phyloP scores from a whole-genome alignment of 1,140 invertebrate genomes.

The Drosophila insularis region DNA sequence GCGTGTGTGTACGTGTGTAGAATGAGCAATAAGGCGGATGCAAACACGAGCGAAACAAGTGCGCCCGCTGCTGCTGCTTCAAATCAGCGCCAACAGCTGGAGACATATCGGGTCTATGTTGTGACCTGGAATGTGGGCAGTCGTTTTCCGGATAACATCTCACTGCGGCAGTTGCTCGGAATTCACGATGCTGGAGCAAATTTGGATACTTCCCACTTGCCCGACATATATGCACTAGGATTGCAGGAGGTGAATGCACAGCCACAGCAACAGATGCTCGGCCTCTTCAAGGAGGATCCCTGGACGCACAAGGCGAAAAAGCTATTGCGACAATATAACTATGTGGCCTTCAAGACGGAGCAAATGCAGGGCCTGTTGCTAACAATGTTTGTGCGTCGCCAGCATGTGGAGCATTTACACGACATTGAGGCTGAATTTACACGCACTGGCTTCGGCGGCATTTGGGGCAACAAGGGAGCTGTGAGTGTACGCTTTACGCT shows the following conservation, averaged over 20 bases:
- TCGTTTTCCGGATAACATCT: conserved; percentile 86
- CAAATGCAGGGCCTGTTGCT: conserved; percentile 91
- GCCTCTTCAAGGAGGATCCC: conserved; percentile 91
- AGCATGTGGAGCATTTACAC: conserved; percentile 90
- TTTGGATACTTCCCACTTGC: conserved; percentile 83
- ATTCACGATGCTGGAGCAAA: conserved; percentile 83
- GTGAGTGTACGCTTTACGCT: conserved; percentile 93
- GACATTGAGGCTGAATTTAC: conserved; percentile 93
- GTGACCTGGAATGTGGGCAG: conserved; percentile 94
- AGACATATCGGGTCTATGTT: conserved; percentile 85
- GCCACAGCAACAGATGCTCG: conserved; percentile 91
- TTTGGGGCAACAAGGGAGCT: conserved; percentile 98
- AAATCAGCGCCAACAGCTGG: conserved; percentile 49
- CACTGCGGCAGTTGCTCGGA: conserved; percentile 88
- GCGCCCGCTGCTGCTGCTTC: not conserved
- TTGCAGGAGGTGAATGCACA: conserved; percentile 95
- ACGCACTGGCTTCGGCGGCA: conserved; percentile 93
- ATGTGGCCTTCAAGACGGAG: conserved; percentile 90
- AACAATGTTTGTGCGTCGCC: conserved; percentile 89
- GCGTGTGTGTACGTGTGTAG: not conserved
- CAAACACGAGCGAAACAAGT: not conserved
- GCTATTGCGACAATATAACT: conserved; percentile 87
- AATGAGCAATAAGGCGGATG: conserved; percentile 6
- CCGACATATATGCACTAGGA: conserved; percentile 93
- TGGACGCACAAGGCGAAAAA: conserved; percentile 91